A percentile compares a stretch with the other conserved stretches of the same genome.
phyloP scores from a whole-genome alignment of 2,113 vertebrate species.

The Bolborhynchus lineola region DNA sequence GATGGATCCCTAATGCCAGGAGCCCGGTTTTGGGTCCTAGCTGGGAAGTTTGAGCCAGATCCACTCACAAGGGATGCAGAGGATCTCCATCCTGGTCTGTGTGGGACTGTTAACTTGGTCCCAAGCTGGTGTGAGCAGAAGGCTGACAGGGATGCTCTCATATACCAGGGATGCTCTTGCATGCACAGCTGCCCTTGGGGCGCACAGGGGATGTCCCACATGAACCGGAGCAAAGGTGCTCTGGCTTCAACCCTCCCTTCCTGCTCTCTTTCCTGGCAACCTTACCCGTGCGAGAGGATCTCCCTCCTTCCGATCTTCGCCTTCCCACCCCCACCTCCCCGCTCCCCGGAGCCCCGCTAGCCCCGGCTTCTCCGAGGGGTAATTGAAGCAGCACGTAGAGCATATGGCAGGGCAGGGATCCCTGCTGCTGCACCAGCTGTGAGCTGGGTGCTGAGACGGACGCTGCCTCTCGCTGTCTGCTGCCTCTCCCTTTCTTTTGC shows the following conservation, averaged over 20 bases:
- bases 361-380: slow-evolving; percentile 76
- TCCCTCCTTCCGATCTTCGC: not conserved
- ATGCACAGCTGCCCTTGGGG: not conserved
- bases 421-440: slow-evolving; percentile 93
- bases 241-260: not conserved
- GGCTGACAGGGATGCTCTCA: not conserved
- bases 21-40: not conserved
- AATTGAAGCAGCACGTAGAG: slow-evolving; percentile 86
- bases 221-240: not conserved
- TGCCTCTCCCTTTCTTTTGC: slow-evolving; percentile 57
- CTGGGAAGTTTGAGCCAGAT: not conserved
- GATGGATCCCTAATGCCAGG: not conserved
- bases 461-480: slow-evolving; percentile 44
- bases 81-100: not conserved
- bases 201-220: not conserved
- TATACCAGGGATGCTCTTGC: not conserved
- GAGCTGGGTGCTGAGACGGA: slow-evolving; percentile 79
- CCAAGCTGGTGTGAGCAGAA: not conserved
- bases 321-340: not conserved
- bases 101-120: not conserved
- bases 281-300: too few relatives aligned
- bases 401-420: slow-evolving; percentile 89
- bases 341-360: slow-evolving; percentile 37
- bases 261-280: not conserved
- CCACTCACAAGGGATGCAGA: not conserved